Base-by-base conservation (phyloP, 2,888 invertebrate species). In the Pasiphila rectangulata region DNA sequence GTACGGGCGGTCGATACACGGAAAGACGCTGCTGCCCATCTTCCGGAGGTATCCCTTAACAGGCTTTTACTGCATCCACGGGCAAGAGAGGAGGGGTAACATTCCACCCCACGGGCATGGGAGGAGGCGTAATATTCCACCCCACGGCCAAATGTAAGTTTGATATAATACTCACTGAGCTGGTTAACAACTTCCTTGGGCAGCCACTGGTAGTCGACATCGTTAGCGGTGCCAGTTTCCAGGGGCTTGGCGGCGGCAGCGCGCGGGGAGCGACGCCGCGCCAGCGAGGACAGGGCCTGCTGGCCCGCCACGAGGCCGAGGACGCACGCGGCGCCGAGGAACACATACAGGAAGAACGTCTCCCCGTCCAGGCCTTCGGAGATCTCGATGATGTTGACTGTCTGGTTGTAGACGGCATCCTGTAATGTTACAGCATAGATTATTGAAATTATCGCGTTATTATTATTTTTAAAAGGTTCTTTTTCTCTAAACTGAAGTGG, bases 121-220 rank as follows among this genome's bases (percentile, higher is more conserved):
- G n/a, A n/a, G n/a, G n/a, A n/a, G n/a, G n/a, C n/a, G n/a, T n/a
- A n/a, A n/a, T n/a, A n/a, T n/a, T n/a, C n/a, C n/a, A n/a, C n/a
- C n/a, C n/a, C n/a, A n/a, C n/a, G n/a, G n/a, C n/a, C n/a, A n/a
- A n/a, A n/a, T n/a, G n/a, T n/a, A n/a, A n/a, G n/a, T n/a, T n/a
- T n/a, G n/a, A 29, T 12, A 13, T 2, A 20, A 49, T 36, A 91
- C 95, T 93, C 90, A 96, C 96, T 96, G 61, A 96, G 90, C 76
- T 92, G 93, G 63, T 94, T 93, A 39, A 96, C 90, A 54, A 95
- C 95, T 82, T 97, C 96, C 72, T 95, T 94, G 25, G 99, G 99
- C 72, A 99, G 90, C 99, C 99, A 99, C 66, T 99, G 98, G 72
- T 96, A 98, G 83, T 99, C 99, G 2, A 99, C 97, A 81, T 97